Percentiles rank a stretch among this genome's conserved stretches.
phyloP scores from a whole-genome alignment of 2,113 vertebrate genomes.

The Albula goreensis region DNA sequence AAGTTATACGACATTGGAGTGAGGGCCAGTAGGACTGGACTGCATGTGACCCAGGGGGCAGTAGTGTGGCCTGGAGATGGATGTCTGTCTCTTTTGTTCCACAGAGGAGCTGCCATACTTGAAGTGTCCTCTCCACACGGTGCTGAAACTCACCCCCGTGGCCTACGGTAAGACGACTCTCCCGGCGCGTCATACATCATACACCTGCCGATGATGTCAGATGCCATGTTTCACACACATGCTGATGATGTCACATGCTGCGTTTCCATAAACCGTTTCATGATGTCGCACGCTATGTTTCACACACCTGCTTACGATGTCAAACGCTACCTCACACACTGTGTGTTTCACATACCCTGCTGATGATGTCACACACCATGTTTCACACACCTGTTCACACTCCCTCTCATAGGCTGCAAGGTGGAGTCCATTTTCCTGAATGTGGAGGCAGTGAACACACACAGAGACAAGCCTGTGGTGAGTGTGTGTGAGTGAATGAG shows the following conservation, averaged over 20 bases:
- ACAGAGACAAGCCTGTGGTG: slow-evolving; percentile 81
- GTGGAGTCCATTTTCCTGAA: slow-evolving; percentile 85
- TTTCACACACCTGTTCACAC: not conserved
- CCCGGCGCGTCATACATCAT: not conserved
- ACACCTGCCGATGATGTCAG: not conserved
- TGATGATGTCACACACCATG: not conserved
- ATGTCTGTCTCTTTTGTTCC: not conserved
- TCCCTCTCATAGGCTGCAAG: slow-evolving; percentile 75
- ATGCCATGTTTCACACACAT: not conserved
- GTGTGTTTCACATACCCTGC: not conserved
- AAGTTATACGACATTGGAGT: too few species aligned
- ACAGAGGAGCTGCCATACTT: slow-evolving; percentile 12
- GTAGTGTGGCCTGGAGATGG: too few species aligned
- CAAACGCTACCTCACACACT: not conserved
- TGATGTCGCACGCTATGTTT: not conserved
- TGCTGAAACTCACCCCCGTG: not conserved
- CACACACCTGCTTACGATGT: too few species aligned
- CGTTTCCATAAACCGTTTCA: not conserved
- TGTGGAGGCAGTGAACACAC: slow-evolving; percentile 87
- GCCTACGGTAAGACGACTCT: not conserved
- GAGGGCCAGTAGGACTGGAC: too few species aligned
- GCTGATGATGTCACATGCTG: not conserved
- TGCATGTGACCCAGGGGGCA: too few species aligned
- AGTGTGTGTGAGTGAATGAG: slow-evolving; percentile 38
- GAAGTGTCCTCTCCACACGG: slow-evolving; percentile 18